Conservation (phyloP, 2,888 invertebrate genomes). For the Matsumyia berberina region DNA sequence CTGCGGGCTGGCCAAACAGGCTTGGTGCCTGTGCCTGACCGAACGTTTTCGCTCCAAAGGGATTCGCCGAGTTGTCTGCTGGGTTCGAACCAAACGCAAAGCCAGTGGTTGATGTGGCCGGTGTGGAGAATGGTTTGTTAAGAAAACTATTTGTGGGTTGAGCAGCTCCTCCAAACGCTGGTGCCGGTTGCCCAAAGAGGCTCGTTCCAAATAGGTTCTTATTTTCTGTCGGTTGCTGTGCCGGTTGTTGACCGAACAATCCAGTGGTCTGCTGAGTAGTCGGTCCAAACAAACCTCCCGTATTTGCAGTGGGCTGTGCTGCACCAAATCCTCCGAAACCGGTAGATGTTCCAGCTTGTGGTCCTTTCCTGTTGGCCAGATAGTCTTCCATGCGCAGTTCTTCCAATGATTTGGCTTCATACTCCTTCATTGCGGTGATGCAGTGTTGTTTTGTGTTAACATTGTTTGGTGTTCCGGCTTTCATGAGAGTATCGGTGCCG, state of each 20-base stretch:
- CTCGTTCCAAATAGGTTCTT: slow-evolving; percentile 86
- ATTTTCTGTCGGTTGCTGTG: slow-evolving; percentile 84
- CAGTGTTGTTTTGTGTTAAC: slow-evolving; percentile 98
- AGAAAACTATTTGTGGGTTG: slow-evolving; percentile 87
- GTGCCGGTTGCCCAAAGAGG: slow-evolving; percentile 85
- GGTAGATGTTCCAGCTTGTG: slow-evolving; percentile 82
- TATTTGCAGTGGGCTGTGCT: slow-evolving; percentile 82
- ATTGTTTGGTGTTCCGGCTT: slow-evolving; percentile 92
- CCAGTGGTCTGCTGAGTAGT: slow-evolving; percentile 83
- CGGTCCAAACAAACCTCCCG: slow-evolving; percentile 85
- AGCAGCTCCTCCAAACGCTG: slow-evolving; percentile 85
- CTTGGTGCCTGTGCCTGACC: slow-evolving; percentile 86
- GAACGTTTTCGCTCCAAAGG: slow-evolving; percentile 83
- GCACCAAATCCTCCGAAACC: slow-evolving; percentile 81
- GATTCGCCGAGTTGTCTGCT: slow-evolving; percentile 81
- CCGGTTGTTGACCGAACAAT: slow-evolving; percentile 85
- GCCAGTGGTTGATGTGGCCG: slow-evolving; percentile 83
- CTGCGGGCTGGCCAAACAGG: slow-evolving; percentile 86
- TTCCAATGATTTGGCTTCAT: slow-evolving; percentile 96
- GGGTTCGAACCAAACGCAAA: slow-evolving; percentile 80
- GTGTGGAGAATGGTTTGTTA: slow-evolving; percentile 87
- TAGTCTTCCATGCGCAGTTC: slow-evolving; percentile 98
- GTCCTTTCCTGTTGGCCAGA: slow-evolving; percentile 93
- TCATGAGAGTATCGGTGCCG: slow-evolving; percentile 96
- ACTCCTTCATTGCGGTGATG: slow-evolving; percentile 99